These are phyloP conservation scores for Ceratina australensis DNA, from an alignment of 1,140 invertebrate genomes.

Conservation along the genomic window DNA sequence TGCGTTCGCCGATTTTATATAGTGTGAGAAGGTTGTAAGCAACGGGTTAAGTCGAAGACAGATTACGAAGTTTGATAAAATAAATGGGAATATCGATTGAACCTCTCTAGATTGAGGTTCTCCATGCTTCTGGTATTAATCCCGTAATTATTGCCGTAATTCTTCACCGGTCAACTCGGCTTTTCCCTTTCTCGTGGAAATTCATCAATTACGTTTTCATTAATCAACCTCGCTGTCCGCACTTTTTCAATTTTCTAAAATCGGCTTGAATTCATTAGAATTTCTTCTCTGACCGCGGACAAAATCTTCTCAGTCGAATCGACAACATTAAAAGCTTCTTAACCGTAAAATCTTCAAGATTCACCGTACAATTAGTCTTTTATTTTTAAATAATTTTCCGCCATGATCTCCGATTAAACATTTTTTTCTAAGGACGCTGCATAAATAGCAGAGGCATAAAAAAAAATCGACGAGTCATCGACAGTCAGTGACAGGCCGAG, in stretches of 20 bases:
- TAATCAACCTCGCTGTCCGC: neutral
- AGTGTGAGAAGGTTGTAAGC: neutral
- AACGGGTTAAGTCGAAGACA: constrained; percentile 2
- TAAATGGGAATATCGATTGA: constrained; percentile 10
- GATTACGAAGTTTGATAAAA: neutral
- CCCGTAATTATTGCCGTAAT: neutral
- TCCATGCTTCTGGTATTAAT: constrained; percentile 6
- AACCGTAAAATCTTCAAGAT: too few relatives aligned
- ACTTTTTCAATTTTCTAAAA: constrained; percentile 5
- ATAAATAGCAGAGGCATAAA: neutral
- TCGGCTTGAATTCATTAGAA: neutral
- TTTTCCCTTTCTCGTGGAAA: neutral
- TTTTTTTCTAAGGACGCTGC: too few relatives aligned
- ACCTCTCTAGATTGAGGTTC: neutral
- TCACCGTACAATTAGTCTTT: too few relatives aligned
- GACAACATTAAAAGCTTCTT: too few relatives aligned
- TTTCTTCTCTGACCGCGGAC: too few relatives aligned
- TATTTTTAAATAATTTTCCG: too few relatives aligned
- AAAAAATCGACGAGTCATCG: neutral
- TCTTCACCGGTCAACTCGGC: too few relatives aligned
- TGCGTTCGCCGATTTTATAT: constrained; percentile 5
- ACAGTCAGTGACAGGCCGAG: too few relatives aligned
- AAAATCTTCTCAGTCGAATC: too few relatives aligned
- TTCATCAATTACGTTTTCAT: constrained; percentile 1
- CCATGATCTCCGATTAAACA: too few relatives aligned